phyloP scores from a whole-genome alignment of 1,140 invertebrate genomes.

The Pararge aegeria region DNA sequence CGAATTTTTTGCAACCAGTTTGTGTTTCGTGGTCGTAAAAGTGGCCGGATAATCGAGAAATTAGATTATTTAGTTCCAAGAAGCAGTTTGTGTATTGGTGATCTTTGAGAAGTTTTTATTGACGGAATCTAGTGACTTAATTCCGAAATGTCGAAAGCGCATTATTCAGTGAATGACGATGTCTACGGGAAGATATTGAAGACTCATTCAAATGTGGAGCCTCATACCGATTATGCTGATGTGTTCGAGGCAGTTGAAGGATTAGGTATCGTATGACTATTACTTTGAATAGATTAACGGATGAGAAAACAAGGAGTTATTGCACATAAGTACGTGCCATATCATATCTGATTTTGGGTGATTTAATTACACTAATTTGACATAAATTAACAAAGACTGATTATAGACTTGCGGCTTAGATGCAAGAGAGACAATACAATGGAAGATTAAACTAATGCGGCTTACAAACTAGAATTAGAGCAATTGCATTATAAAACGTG shows the following conservation, averaged over 20 bases:
- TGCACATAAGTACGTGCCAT: too few species aligned
- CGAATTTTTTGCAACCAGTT: constrained; percentile 40
- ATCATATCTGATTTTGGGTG: too few species aligned
- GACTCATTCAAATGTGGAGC: constrained; percentile 44
- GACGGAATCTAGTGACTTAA: background rate
- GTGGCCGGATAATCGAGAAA: constrained; percentile 1
- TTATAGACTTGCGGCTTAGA: too few species aligned
- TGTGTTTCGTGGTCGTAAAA: constrained; percentile 18
- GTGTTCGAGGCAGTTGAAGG: constrained; percentile 65
- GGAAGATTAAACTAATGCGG: too few species aligned
- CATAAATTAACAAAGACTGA: too few species aligned
- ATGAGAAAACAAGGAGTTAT: too few species aligned
- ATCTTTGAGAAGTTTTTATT: constrained; percentile 14
- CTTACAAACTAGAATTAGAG: too few species aligned
- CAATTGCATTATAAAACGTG: too few species aligned
- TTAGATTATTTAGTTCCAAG: background rate
- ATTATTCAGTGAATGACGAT: constrained; percentile 69
- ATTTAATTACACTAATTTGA: too few species aligned
- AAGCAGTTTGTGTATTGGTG: background rate
- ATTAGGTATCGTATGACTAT: constrained; percentile 46
- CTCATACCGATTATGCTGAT: constrained; percentile 60
- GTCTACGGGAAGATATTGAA: constrained; percentile 71
- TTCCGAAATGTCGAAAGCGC: constrained; percentile 50
- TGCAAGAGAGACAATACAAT: too few species aligned
- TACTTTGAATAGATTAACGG: background rate